Evolutionary conservation across 1,140 invertebrate species (phyloP).

Genomic region (Hylyphantes graminicola): DNA sequence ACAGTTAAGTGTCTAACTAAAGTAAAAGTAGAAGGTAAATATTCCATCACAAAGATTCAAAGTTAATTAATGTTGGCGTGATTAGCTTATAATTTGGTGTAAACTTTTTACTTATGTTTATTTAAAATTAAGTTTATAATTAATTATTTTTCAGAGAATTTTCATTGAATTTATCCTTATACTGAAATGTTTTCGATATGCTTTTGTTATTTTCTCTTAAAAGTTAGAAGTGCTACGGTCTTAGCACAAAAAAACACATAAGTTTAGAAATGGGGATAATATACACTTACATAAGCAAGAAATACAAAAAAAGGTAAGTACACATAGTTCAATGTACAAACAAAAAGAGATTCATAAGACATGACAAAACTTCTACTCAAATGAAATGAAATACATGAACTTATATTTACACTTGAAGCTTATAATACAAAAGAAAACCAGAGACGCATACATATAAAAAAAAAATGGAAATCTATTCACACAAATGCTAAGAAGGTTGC

Average conservation of each 20-base stretch:
- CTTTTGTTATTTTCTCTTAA: constrained; percentile 3
- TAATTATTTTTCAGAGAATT: too few species aligned
- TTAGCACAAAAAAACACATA: constrained; percentile 24
- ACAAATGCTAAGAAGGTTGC: too few species aligned
- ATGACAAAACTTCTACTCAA: constrained; percentile 21
- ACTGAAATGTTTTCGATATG: constrained; percentile 14
- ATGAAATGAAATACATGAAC: constrained; percentile 20
- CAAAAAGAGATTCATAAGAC: background rate
- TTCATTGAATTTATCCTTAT: too few species aligned
- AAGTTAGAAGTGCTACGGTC: constrained; percentile 9
- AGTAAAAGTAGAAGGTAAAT: too few species aligned
- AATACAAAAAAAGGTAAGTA: constrained; percentile 8
- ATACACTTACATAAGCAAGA: constrained; percentile 20
- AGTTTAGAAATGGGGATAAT: background rate
- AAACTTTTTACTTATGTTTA: too few species aligned
- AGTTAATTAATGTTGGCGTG: too few species aligned
- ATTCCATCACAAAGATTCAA: too few species aligned
- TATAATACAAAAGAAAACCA: constrained; percentile 24
- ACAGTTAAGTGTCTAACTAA: too few species aligned
- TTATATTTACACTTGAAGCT: constrained; percentile 38
- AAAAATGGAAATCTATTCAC: too few species aligned
- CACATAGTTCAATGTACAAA: constrained; percentile 26
- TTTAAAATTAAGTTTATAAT: too few species aligned
- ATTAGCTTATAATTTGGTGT: too few species aligned
- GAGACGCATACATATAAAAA: background rate